phyloP scores from a whole-genome alignment of 2,113 vertebrate species.

The Lamprotornis superbus region DNA sequence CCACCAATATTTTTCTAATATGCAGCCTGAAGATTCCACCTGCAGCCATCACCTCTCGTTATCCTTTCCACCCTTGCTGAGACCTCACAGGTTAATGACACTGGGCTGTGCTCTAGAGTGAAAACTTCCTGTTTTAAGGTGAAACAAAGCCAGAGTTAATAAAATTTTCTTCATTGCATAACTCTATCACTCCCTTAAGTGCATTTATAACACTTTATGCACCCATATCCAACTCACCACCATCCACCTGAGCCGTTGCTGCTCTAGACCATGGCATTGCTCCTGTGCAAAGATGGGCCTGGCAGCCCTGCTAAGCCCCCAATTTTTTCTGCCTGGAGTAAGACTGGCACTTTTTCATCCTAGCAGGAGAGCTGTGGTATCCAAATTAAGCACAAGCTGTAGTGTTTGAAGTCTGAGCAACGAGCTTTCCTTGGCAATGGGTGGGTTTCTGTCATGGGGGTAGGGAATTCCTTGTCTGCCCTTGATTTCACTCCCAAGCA shows the following conservation, averaged over 20 bases:
- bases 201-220: too few relatives aligned
- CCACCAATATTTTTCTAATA: not conserved
- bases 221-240: rapidly evolving
- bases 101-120: not conserved
- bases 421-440: not conserved
- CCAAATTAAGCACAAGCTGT: constrained; percentile 32
- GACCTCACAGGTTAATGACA: not conserved
- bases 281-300: not conserved
- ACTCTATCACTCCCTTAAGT: too few relatives aligned
- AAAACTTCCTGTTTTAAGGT: not conserved
- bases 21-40: not conserved
- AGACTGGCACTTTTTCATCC: constrained; percentile 19
- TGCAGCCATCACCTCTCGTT: rapidly evolving
- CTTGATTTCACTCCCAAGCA: not conserved
- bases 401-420: constrained; percentile 21
- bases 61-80: not conserved
- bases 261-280: not conserved
- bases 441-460: constrained; percentile 12
- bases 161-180: too few relatives aligned
- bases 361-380: not conserved
- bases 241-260: rapidly evolving
- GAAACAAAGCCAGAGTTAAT: not conserved
- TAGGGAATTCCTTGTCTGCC: not conserved
- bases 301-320: not conserved
- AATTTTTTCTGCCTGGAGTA: not conserved